These are phyloP conservation scores for Fundulus diaphanus DNA, from an alignment of 2,797 vertebrate genomes.

Conservation along the genomic window DNA sequence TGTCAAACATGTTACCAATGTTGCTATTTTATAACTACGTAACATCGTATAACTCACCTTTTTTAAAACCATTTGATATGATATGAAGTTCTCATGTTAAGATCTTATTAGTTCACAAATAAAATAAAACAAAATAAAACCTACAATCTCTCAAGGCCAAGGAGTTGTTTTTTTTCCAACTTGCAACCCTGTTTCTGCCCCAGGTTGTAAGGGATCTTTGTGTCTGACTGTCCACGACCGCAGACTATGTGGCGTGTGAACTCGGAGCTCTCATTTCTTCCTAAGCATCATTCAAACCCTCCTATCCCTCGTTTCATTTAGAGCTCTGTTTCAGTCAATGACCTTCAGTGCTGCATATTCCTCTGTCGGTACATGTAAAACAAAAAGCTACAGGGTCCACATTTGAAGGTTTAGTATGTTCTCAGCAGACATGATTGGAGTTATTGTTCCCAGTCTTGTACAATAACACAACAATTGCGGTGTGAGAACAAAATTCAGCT, in stretches of 20 bases:
- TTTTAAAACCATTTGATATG: background rate
- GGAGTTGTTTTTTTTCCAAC: conserved; percentile 39
- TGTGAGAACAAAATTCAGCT: conserved; percentile 36
- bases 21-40: background rate
- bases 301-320: conserved; percentile 58
- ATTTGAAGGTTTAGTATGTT: background rate
- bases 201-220: conserved; percentile 46
- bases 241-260: conserved; percentile 46
- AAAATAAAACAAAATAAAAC: background rate
- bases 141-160: background rate
- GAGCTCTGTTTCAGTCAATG: conserved; percentile 57
- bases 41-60: background rate
- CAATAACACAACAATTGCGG: conserved; percentile 29
- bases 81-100: background rate
- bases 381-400: background rate
- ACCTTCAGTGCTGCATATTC: conserved; percentile 32
- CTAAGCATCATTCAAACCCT: conserved; percentile 43
- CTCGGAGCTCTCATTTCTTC: conserved; percentile 36
- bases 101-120: background rate
- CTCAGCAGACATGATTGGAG: background rate
- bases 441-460: conserved; percentile 24
- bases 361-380: background rate
- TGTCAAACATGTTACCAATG: too few species aligned
- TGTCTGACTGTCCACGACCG: conserved; percentile 34
- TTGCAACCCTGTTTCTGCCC: conserved; percentile 31